phyloP scores from a whole-genome alignment of 2,888 invertebrate species.

The Leuctra nigra region DNA sequence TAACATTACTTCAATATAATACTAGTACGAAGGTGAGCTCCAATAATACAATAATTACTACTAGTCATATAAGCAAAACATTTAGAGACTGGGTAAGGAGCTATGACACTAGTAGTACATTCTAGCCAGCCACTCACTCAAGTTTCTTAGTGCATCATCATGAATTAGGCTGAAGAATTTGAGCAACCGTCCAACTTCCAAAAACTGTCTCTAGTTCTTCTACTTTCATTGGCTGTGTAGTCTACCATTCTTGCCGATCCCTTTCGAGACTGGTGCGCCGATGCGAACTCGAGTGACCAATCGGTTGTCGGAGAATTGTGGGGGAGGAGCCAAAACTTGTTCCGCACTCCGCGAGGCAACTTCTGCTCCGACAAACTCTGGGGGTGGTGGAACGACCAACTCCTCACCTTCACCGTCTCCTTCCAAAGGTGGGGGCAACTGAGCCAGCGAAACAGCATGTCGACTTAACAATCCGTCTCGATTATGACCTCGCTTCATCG shows the following conservation, averaged over 20 bases:
- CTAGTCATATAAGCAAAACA: background rate
- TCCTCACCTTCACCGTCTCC: conserved; percentile 55
- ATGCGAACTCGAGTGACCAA: conserved; percentile 61
- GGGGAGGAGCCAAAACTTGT: conserved; percentile 74
- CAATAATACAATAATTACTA: background rate
- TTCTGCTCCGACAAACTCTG: conserved; percentile 41
- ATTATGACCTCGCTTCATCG: conserved; percentile 32
- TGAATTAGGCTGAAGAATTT: too few species aligned
- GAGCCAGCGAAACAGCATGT: conserved; percentile 68
- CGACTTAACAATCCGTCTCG: conserved; percentile 48
- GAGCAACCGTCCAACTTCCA: background rate
- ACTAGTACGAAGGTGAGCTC: too few species aligned
- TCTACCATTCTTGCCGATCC: conserved; percentile 16
- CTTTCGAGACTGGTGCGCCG: conserved; percentile 76
- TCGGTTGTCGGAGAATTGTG: conserved; percentile 78
- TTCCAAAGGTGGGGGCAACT: conserved; percentile 73
- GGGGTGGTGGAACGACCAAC: conserved; percentile 55
- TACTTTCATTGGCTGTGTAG: conserved; percentile 26
- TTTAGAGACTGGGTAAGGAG: background rate
- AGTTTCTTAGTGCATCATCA: too few species aligned
- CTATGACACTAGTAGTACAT: too few species aligned
- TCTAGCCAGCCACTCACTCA: too few species aligned
- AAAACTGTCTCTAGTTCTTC: background rate
- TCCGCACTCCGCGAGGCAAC: conserved; percentile 41
- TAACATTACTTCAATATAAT: too few species aligned